A percentile compares a stretch with the other conserved stretches of the same genome.
phyloP scores from a whole-genome alignment of 2,113 vertebrate genomes.

The Chaenocephalus aceratus region DNA sequence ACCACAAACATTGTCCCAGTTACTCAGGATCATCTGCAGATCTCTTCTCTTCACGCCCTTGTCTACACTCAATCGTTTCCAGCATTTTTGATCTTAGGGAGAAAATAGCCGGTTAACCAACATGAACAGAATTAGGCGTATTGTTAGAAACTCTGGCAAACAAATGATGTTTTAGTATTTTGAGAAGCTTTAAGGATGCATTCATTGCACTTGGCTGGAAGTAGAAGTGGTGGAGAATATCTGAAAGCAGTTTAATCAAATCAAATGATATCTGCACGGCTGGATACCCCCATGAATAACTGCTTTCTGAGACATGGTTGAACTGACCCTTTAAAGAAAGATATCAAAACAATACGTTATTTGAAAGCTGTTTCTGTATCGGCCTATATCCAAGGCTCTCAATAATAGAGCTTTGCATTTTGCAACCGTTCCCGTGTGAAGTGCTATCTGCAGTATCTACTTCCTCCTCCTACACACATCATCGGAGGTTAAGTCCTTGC shows the following conservation, averaged over 20 bases:
- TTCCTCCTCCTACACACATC: constrained; percentile 36
- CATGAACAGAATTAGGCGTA: not conserved
- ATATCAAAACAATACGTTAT: too few species aligned
- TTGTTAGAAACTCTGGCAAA: not conserved
- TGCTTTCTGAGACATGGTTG: not conserved
- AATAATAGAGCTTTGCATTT: constrained; percentile 27
- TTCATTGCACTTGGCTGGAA: not conserved
- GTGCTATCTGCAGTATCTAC: constrained; percentile 48
- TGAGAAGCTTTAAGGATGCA: not conserved
- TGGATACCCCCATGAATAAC: not conserved
- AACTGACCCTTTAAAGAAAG: not conserved
- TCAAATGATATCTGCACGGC: not conserved
- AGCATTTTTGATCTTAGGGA: not conserved
- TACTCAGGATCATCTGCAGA: not conserved
- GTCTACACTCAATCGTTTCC: too few species aligned
- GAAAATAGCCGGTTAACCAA: not conserved
- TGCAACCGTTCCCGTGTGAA: constrained; percentile 58
- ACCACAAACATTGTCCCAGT: not conserved
- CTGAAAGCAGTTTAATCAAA: not conserved
- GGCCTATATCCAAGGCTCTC: not conserved
- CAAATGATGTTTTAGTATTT: not conserved
- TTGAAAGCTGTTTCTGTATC: not conserved
- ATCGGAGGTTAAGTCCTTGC: constrained; percentile 13
- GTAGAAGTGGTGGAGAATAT: not conserved
- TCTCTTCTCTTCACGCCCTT: not conserved